Evolutionary conservation across 2,113 vertebrate genomes (phyloP), one percentile per base, ranked within the genome.

Genomic region (Mastomys natalensis): DNA sequence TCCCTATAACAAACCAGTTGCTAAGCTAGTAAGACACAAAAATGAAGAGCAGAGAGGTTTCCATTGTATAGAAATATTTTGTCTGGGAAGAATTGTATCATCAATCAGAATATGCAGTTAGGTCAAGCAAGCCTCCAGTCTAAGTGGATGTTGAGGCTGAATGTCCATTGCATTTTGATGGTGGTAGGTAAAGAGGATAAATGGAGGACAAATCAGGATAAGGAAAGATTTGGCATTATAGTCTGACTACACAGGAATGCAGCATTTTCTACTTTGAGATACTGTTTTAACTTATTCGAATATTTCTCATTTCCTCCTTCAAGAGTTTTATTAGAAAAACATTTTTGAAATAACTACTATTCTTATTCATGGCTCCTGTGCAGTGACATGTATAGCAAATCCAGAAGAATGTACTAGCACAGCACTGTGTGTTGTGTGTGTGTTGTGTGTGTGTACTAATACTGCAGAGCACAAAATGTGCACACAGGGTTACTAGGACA

Each of bases 71-170:
- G 76, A 92, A 86, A 96, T 90, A 55, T 91, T 91, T 97, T 95
- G 87, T 10, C 76, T 89, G 45, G 53, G 90, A 92, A 97, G 72
- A 86, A 48, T 66, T 88, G 88, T 87, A 51, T 64, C 90, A 31
- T 90, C 95, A 95, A 92, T 97, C 58, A 94, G 62, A 97, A 34
- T 87, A 26, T 77, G 45, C 45, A 82, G 93, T 92, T 87, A 78
- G 45, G 53, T 22, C 77, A 96, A 68, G 73, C 66, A 95, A 92
- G 92, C 91, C 77, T 95, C 68, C 80, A 90, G 93, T 84, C 72
- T 89, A 82, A 96, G 86, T 66, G 93, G 81, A 96, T 92, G 90
- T 86, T 92, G n/a, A 94, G 72, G 24, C 77, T 94, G 89, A 93
- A 89, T 48, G 88, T 96, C 77, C 62, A 80, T 90, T 94, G 40